A percentile compares a stretch with the other conserved stretches of the same genome.
Conservation (phyloP, 2,888 invertebrate species). For the Tachina lurida region DNA sequence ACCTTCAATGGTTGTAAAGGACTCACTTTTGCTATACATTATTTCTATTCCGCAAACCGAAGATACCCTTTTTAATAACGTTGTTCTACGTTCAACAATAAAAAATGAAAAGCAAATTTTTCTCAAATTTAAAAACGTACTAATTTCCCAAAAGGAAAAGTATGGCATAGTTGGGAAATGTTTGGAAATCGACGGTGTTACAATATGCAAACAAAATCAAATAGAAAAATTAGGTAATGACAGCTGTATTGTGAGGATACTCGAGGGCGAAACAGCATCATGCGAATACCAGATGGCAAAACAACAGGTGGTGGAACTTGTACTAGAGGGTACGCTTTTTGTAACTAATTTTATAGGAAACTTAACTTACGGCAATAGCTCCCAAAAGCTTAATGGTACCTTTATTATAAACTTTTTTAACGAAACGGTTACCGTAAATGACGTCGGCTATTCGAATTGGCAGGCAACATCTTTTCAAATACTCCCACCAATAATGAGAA, state of each 20-base stretch:
- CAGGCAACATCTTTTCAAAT: no score
- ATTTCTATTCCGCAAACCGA: constrained; percentile 19
- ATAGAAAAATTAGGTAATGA: constrained; percentile 6
- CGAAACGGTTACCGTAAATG: no score
- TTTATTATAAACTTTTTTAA: no score
- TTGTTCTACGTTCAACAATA: constrained; percentile 12
- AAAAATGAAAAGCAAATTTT: constrained; percentile 12
- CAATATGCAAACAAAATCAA: constrained; percentile 29
- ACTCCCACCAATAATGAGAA: no score
- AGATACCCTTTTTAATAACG: constrained; percentile 19
- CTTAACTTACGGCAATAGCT: constrained; percentile 32
- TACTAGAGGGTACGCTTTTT: constrained; percentile 62
- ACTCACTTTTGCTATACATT: constrained; percentile 17
- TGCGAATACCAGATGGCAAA: constrained; percentile 45
- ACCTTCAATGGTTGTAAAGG: constrained; percentile 35
- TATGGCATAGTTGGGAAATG: constrained; percentile 23
- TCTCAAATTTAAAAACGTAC: constrained; percentile 6
- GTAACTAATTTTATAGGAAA: constrained; percentile 57
- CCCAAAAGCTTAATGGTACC: constrained; percentile 51
- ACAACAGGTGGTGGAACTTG: constrained; percentile 54
- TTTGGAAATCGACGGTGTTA: constrained; percentile 9
- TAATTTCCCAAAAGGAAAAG: constrained; percentile 14
- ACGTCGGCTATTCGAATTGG: no score
- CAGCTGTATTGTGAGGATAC: no score
- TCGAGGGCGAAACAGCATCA: constrained; percentile 55